Base-by-base conservation (phyloP, 92 coral and sea anemone genomes). In the Isaurus tuberculatus region DNA sequence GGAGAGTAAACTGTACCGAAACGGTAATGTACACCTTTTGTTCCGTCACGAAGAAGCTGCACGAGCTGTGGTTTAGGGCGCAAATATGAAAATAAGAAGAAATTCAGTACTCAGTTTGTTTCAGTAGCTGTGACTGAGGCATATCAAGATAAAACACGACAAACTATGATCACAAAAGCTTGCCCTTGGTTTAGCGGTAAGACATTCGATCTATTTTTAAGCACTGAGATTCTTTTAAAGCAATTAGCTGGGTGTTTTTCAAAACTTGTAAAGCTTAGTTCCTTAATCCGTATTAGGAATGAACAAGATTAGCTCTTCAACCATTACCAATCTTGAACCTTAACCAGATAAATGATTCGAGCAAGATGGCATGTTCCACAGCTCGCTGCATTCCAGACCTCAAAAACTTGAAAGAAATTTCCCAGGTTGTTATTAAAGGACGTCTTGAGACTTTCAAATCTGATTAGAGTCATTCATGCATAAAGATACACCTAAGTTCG, bases 261-360 rank as follows among this genome's bases (percentile, higher is more conserved):
- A 8, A 34, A 77, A 31, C n/a, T 58, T 63, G 70, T 20, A 77
- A 55, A 60, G 60, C 68, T 36, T 57, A 31, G 49, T 11, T 60
- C 33, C 20, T 58, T 77, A 60, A 77, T 77, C 82, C 69, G 82
- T 14, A 77, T 58, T 77, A 77, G 26, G 82, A 53, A 55, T 77
- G 48, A 28, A 27, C 70, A 5, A 25, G 70, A 77, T 77, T 58
- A 60, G n/a, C 70, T 60, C 23, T 37, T 49, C 36, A 33, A 19
- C 25, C 51, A 58, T 60, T 77, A 57, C 23, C 53, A 32, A 33
- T 77, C 68, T 61, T 22, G 33, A 77, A 77, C 68, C 16, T 33
- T 77, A 34, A 15, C 48, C 80, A 28, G 58, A 44, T 23, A 22
- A 28, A 5, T 20, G 26, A 14, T 27, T 31, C 78, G 7, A 46